Base-by-base conservation (phyloP, 2,888 invertebrate genomes). In the Psylliodes chrysocephalus region DNA sequence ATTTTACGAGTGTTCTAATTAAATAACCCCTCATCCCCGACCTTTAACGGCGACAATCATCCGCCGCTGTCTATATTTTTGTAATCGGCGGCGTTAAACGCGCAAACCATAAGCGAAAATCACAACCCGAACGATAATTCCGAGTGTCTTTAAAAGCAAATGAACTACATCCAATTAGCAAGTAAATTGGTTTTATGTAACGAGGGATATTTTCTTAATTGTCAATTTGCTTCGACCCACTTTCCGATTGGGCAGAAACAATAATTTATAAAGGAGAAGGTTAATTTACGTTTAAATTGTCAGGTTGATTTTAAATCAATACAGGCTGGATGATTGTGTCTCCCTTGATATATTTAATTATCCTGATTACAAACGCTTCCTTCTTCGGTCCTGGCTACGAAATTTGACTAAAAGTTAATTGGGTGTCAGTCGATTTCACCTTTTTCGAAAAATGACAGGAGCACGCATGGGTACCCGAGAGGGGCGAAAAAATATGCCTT, bases 241-340 rank as follows among this genome's bases (percentile, higher is more conserved):
- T 64, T 64, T 64, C 52, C 33, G 18, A 60, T 52, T 59, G 47
- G 53, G 53, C 53, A 14, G 42, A 59, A 59, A 57, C 59, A 63
- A 63, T 63, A 53, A 63, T 54, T 63, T 59, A 59, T 59, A 42
- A 47, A 46, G 40, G 40, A 54, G 47, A 63, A 22, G 53, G 63
- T 59, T 59, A 40, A 53, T 53, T 63, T 63, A 46, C 63, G 44
- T 59, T 63, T 59, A 57, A 63, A 63, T 63, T 63, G 54, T 63
- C 63, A 63, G 54, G 59, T 49, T 53, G 63, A 47, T 38, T 53
- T 30, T 47, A 59, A 59, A 59, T 63, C 53, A 59, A 63, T 57
- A 38, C 1, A 10, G 17, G 42, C 2, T 35, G 18, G 18, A 14
- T 42, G 17, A 6, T 18, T 18, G 18, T 42, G 42, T 18, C 42